phyloP scores from a whole-genome alignment of 1,140 invertebrate genomes.

The Drosophila kikkawai region DNA sequence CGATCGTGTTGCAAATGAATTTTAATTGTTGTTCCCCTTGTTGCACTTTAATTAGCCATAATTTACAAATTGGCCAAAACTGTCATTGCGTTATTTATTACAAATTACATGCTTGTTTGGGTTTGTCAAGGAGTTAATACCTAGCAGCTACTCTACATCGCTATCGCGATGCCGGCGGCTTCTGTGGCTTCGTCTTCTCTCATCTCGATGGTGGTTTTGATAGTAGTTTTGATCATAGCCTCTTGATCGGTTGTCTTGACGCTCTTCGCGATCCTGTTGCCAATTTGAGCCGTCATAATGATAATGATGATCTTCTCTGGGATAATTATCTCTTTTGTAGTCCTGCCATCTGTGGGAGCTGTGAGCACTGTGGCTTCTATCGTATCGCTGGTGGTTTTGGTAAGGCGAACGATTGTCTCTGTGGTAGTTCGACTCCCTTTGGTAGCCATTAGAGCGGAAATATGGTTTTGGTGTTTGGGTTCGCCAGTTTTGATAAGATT shows the following conservation, averaged over 20 bases:
- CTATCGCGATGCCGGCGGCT: background rate
- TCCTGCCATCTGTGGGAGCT: background rate
- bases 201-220: background rate
- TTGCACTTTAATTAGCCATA: constrained; percentile 50
- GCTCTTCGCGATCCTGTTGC: background rate
- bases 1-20: constrained; percentile 74
- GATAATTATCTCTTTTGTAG: background rate
- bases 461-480: no score
- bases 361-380: background rate
- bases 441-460: background rate
- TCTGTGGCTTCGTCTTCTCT: background rate
- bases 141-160: constrained; percentile 6
- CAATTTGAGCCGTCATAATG: background rate
- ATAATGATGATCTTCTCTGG: background rate
- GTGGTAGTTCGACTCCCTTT: background rate
- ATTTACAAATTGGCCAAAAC: constrained; percentile 56
- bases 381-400: background rate
- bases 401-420: constrained; percentile 1
- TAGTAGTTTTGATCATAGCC: constrained; percentile 6
- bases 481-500: constrained; percentile 5
- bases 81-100: constrained; percentile 29
- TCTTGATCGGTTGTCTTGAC: background rate
- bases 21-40: constrained; percentile 66
- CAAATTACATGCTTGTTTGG: constrained; percentile 12
- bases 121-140: background rate